A percentile compares a stretch with the other conserved stretches of the same genome.
Conservation (phyloP, 2,797 vertebrate genomes). For the Pangasius sanitwongsei region DNA sequence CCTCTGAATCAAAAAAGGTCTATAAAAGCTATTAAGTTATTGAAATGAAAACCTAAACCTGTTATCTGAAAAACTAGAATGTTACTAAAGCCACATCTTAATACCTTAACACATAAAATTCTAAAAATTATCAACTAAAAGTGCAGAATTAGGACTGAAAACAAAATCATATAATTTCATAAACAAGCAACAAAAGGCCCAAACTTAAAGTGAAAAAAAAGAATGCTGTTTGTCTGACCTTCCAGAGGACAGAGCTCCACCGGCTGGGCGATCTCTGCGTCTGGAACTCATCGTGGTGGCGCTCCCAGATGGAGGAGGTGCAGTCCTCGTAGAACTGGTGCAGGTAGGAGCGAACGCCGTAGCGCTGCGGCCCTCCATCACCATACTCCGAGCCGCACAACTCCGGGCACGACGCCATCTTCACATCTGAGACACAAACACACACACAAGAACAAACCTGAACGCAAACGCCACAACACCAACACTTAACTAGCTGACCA, state of each 20-base stretch:
- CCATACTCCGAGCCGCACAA: conserved; percentile 83
- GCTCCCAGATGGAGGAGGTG: conserved; percentile 97
- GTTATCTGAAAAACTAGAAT: neutral
- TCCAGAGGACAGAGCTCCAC: conserved; percentile 98
- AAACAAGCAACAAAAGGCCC: too few species aligned
- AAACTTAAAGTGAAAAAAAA: neutral
- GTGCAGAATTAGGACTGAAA: neutral
- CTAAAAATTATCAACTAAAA: neutral
- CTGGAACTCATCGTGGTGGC: conserved; percentile 98
- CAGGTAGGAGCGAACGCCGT: conserved; percentile 96
- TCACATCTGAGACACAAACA: conserved; percentile 66
- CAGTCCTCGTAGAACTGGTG: conserved; percentile 99
- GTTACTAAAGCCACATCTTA: neutral
- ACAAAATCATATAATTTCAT: neutral
- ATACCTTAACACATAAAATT: neutral
- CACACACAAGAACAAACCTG: neutral
- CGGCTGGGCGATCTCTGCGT: conserved; percentile 95
- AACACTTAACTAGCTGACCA: neutral
- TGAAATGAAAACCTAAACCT: neutral
- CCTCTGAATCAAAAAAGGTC: too few species aligned
- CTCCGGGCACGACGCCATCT: conserved; percentile 93
- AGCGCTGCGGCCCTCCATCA: conserved; percentile 83
- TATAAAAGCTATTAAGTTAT: too few species aligned
- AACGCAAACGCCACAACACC: neutral
- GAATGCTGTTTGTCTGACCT: conserved; percentile 77